Base-by-base conservation (phyloP, 2,113 vertebrate species). In the Hippocampus zosterae region DNA sequence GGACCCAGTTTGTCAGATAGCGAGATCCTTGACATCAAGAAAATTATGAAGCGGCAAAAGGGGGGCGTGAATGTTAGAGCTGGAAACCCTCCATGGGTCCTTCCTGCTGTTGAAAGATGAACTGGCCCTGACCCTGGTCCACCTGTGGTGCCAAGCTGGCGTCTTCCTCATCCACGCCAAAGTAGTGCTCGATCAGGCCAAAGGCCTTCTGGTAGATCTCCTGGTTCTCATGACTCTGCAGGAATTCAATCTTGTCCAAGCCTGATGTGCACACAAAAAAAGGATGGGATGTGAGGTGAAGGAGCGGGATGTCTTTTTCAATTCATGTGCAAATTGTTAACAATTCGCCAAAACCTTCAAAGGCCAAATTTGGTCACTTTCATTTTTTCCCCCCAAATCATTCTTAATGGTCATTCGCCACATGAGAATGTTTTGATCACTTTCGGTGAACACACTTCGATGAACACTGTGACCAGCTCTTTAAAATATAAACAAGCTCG, bases 171-270 rank as follows among this genome's bases (percentile, higher is more conserved):
- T 97, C 95, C 0, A 94, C 93, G 25, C 95, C 94, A 53, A 95
- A 96, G 82, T 99, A 98, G 90, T 97, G 97, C 92, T 99, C 97
- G 0, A 98, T 98, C 64, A 99, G 81, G 78, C 98, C 96, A 12
- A 98, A 99, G 56, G 97, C 97, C 86, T 99, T 99, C 93, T 99
- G 97, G 91, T 98, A 99, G 88, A 99, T 99, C 86, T 98, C 97
- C 79, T 98, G 97, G 90, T 99, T 99, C 88, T 98, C 97, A 0
- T 99, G 97, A 90, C 95, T 98, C 91, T 99, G 97, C 1, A 99
- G 94, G 82, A 98, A 98, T 81, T 99, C 97, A 0, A 99, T 99
- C 80, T 99, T 99, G 88, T 99, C 96, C 76, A 99, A 88, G 69
- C 97, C 97, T 99, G 52, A 62, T 13, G 27, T 11, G 52, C 6